Conservation (phyloP, 2,797 vertebrate species). For the Brachymystax lenok region DNA sequence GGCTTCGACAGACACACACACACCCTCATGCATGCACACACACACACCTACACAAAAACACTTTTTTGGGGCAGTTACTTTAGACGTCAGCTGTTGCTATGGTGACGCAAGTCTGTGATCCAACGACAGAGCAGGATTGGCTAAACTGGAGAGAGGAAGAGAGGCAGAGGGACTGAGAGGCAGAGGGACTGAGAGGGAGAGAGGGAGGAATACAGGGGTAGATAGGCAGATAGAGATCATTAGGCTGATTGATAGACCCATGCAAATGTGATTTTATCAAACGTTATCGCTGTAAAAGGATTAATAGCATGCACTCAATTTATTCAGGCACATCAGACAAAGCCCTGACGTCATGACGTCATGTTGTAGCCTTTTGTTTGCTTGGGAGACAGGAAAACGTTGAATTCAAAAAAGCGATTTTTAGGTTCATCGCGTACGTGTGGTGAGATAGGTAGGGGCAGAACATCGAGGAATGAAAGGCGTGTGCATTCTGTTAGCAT, state of each 20-base stretch:
- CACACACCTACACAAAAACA: conserved; percentile 52
- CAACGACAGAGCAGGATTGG: conserved; percentile 63
- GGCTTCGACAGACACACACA: conserved; percentile 58
- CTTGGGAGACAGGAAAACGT: not conserved
- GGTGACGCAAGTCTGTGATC: conserved; percentile 67
- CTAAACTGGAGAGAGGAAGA: conserved; percentile 53
- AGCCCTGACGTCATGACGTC: not conserved
- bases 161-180: not conserved
- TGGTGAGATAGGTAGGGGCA: too few species aligned
- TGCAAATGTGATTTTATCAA: conserved; percentile 52
- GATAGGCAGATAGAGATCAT: conserved; percentile 43
- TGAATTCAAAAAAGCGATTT: too few species aligned
- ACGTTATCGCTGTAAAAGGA: conserved; percentile 36
- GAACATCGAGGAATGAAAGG: too few species aligned
- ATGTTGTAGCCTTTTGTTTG: not conserved
- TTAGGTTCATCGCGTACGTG: too few species aligned
- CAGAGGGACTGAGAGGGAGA: not conserved
- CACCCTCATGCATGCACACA: not conserved
- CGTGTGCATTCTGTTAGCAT: not conserved
- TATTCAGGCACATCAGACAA: not conserved
- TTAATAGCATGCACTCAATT: conserved; percentile 8
- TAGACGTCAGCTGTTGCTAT: conserved; percentile 83
- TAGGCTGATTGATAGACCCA: conserved; percentile 57
- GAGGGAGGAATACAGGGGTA: conserved; percentile 3
- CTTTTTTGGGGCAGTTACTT: conserved; percentile 68